A percentile compares a stretch with the other conserved stretches of the same genome.
Evolutionary conservation across 2,797 vertebrate species (phyloP).

Genomic region (Sus cebifrons): DNA sequence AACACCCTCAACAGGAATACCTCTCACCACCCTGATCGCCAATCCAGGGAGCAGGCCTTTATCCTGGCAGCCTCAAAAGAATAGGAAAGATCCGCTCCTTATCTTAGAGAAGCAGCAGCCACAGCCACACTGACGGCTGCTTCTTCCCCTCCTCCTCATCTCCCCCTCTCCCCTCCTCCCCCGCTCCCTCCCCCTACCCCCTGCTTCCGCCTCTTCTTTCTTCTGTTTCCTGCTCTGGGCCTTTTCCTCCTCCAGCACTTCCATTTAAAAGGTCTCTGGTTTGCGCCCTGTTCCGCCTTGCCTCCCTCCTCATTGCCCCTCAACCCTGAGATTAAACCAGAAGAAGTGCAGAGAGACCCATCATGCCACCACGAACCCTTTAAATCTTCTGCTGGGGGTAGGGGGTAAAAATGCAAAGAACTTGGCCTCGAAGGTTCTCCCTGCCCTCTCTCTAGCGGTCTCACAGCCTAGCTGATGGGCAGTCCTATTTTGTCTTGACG

Average conservation of each 20-base stretch:
- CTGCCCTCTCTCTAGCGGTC: neutral
- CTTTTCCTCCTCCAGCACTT: neutral
- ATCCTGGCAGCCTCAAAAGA: neutral
- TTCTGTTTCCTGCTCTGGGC: neutral
- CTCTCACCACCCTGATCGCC: neutral
- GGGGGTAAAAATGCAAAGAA: neutral
- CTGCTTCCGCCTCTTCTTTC: neutral
- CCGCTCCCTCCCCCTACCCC: neutral
- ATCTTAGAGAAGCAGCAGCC: conserved; percentile 43
- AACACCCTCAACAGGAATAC: neutral
- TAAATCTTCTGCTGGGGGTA: neutral
- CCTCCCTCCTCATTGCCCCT: neutral
- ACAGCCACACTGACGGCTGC: neutral
- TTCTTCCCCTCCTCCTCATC: neutral
- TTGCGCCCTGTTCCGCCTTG: neutral
- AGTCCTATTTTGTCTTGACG: neutral
- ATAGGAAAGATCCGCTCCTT: conserved; percentile 67
- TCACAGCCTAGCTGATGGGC: neutral
- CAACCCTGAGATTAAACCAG: neutral
- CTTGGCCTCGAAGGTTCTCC: neutral
- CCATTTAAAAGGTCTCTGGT: neutral
- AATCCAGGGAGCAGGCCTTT: conserved; percentile 39
- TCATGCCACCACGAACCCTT: neutral
- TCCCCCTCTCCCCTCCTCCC: neutral
- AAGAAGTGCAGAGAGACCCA: neutral